Base-by-base conservation (phyloP, 2,113 vertebrate species). In the Climacteris rufus region DNA sequence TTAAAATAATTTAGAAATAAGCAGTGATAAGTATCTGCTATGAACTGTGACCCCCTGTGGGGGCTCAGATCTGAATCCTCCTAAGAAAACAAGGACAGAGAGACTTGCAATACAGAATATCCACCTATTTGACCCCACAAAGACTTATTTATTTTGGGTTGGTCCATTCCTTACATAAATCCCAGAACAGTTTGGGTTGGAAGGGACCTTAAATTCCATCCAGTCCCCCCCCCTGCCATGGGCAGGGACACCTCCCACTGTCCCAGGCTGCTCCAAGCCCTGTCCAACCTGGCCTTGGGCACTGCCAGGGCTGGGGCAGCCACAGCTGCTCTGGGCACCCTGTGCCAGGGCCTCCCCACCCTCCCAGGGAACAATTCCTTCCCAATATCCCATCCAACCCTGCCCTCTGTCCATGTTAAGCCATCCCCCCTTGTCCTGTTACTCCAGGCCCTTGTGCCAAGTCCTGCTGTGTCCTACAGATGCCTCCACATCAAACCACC, bases 321-420 rank as follows among this genome's bases (percentile, higher is more conserved):
- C 70, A 2, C 79, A 83, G 70, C 63, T 90, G 13, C 70, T 68
- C 78, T 83, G 61, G 20, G 61, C 44, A 59, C 24, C 37, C 86
- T 59, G 33, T 17, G 77, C 86, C 69, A 66, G 77, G 44, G 33
- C 60, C 59, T 75, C 0, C 3, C 60, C 30, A 35, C 24, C 17
- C 47, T 61, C 2, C 0, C 39, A 76, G 45, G 1, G 1, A 47
- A 12, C 3, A 63, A 42, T 76, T 61, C 27, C 47, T 90, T 1
- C 47, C 54, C 35, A 42, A 23, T 3, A 15, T 69, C 63, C 47
- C 63, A 63, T 6, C n/a, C 1, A 17, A 0, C n/a, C 61, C 54
- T 35, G 25, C 14, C 24, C 25, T 31, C 17, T 76, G 63, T 8
- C 70, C 61, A 0, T 63, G 21, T 21, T 12, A 14, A 89, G 47